Conservation (phyloP, 2,888 invertebrate genomes). For the Epistrophe grossulariae region DNA sequence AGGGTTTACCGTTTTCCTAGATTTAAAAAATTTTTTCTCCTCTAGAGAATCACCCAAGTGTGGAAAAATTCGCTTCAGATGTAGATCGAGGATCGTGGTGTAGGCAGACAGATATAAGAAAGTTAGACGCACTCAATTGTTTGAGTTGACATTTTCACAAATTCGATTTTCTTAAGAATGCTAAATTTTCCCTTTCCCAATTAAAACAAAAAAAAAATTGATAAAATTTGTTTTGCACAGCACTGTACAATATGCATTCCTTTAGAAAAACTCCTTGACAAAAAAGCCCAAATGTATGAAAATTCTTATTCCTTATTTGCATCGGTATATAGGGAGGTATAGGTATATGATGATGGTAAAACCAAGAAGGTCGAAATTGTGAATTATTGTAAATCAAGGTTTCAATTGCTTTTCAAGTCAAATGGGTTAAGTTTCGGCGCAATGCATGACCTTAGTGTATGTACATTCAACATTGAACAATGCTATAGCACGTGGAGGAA, state of each 20-base stretch:
- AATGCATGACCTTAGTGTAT: constrained; percentile 52
- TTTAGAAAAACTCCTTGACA: background rate
- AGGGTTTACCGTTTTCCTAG: no score
- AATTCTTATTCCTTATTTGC: constrained; percentile 46
- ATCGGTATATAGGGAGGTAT: background rate
- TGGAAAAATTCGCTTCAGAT: no score
- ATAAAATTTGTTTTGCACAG: background rate
- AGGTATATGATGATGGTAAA: background rate
- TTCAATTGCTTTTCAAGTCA: constrained; percentile 44
- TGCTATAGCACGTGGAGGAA: constrained; percentile 32
- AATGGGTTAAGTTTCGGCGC: constrained; percentile 60
- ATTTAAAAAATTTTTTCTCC: no score
- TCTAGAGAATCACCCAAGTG: no score
- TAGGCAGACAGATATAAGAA: no score
- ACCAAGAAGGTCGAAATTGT: constrained; percentile 41
- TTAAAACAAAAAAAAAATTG: no score
- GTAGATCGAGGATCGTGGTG: no score
- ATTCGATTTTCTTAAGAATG: no score
- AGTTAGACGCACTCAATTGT: no score
- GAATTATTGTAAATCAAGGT: constrained; percentile 50
- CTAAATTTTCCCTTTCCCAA: no score
- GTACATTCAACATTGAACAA: background rate
- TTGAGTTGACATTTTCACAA: no score
- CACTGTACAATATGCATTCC: background rate
- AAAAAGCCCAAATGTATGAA: background rate